These are phyloP conservation scores for Poecilobothrus nobilitatus DNA, from an alignment of 2,888 invertebrate species.

Conservation along the genomic window DNA sequence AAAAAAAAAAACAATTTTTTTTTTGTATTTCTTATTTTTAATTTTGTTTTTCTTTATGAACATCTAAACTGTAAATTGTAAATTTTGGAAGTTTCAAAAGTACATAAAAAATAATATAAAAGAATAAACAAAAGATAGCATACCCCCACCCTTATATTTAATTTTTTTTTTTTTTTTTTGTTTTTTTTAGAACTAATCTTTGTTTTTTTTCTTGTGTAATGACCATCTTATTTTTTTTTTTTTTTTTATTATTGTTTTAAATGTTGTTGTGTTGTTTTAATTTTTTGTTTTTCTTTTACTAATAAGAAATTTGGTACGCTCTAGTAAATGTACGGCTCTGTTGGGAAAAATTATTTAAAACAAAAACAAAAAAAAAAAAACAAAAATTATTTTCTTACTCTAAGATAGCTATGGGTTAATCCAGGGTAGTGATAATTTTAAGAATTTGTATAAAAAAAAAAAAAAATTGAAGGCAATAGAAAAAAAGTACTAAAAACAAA, in stretches of 20 bases:
- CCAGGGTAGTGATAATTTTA: too few species aligned
- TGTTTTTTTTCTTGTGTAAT: background rate
- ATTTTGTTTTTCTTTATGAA: background rate
- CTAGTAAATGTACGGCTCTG: too few species aligned
- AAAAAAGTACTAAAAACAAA: too few species aligned
- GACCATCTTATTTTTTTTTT: background rate
- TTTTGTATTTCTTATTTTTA: background rate
- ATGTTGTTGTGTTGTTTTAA: background rate
- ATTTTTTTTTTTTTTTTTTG: background rate
- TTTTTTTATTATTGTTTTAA: background rate
- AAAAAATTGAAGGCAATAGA: too few species aligned
- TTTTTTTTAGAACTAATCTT: background rate
- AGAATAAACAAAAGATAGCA: background rate
- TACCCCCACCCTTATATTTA: background rate
- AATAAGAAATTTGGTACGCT: too few species aligned
- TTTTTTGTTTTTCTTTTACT: too few species aligned
- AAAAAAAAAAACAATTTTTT: too few species aligned
- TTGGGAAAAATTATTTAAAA: too few species aligned
- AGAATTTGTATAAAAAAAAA: too few species aligned
- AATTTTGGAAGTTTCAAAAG: background rate
- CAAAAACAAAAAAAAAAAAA: too few species aligned
- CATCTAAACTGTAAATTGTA: conserved; percentile 6
- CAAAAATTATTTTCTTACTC: too few species aligned
- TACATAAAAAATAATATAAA: background rate
- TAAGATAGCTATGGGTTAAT: too few species aligned